Evolutionary conservation across 2,797 vertebrate species (phyloP), one percentile per base, ranked within the genome.

Genomic region (Mionectes olivaceus): DNA sequence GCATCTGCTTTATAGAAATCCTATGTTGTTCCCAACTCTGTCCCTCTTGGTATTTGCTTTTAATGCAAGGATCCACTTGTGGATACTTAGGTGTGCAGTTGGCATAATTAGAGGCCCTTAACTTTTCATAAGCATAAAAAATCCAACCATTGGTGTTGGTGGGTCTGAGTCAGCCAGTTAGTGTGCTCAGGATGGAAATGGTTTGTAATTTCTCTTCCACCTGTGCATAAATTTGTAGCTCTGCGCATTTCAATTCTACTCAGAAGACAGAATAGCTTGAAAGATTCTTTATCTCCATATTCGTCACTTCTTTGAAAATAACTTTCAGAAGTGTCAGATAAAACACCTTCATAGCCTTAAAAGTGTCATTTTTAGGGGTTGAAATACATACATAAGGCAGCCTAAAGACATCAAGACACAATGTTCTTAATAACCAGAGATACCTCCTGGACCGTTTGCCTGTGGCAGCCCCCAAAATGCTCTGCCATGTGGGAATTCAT

Each of bases 291-390:
- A 89, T 92, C 83, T 94, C 65, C 10, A 5, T 9, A 41, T 86
- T 78, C 0, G 0, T 78, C 65, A 78, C 44, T 57, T 91, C 90
- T 91, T 81, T 77, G 78, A 87, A 92, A 96, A 80, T 63, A 17
- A 22, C 59, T 90, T 93, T 84, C 76, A 86, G 41, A 88, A 95
- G 69, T 86, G 69, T 59, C 44, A 82, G 77, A 85, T 93, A 93
- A 92, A 96, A 88, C 77, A 93, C 65, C 59, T 76, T 47, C 43
- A 32, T 59, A 88, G 41, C 50, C 77, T 53, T 94, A 86, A 94
- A 96, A 76, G n/a, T 82, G 67, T 63, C 87, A 79, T 74, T 86
- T 89, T 83, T 73, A 83, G 65, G 55, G 33, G 8, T 27, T 93
- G 64, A 86, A 83, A 83, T 78, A 57, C 27, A 7, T 68, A 30